Conservation (phyloP, 2,888 invertebrate genomes). For the Gibbula magus region DNA sequence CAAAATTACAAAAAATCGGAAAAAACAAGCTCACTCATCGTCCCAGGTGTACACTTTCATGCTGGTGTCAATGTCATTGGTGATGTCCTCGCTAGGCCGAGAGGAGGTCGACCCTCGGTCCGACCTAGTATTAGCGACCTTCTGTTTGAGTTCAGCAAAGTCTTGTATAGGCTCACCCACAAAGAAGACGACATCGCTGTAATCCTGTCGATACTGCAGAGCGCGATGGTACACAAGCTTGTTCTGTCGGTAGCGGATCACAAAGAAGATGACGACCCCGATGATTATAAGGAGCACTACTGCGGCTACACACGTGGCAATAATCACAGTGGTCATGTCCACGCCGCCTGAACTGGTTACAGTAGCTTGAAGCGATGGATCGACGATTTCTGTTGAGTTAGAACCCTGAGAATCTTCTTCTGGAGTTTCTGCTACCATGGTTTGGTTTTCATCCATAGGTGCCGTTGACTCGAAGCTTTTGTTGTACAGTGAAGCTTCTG, state of each 20-base stretch:
- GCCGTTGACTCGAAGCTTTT: too few relatives aligned
- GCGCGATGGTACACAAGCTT: constrained; percentile 34
- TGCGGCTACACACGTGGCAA: constrained; percentile 31
- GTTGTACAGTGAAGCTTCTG: neutral
- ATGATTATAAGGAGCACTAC: constrained; percentile 34
- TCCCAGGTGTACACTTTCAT: constrained; percentile 56
- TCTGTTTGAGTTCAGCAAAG: constrained; percentile 14
- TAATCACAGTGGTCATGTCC: constrained; percentile 29
- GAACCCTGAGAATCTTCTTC: neutral
- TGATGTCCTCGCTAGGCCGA: constrained; percentile 54
- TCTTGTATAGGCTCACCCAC: constrained; percentile 20
- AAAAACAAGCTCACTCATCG: constrained; percentile 24
- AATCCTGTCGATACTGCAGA: constrained; percentile 32
- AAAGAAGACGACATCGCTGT: constrained; percentile 24
- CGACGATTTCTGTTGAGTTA: neutral
- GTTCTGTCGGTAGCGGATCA: constrained; percentile 22
- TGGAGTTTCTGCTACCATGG: neutral
- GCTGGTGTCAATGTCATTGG: constrained; percentile 44
- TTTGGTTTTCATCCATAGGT: too few relatives aligned
- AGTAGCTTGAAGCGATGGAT: neutral
- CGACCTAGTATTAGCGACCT: constrained; percentile 35
- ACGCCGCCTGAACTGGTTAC: neutral
- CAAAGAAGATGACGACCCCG: constrained; percentile 27
- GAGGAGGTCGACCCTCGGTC: constrained; percentile 56
- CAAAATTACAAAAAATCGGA: too few relatives aligned